phyloP scores from a whole-genome alignment of 2,797 vertebrate species.

The Emydoidea blandingii region DNA sequence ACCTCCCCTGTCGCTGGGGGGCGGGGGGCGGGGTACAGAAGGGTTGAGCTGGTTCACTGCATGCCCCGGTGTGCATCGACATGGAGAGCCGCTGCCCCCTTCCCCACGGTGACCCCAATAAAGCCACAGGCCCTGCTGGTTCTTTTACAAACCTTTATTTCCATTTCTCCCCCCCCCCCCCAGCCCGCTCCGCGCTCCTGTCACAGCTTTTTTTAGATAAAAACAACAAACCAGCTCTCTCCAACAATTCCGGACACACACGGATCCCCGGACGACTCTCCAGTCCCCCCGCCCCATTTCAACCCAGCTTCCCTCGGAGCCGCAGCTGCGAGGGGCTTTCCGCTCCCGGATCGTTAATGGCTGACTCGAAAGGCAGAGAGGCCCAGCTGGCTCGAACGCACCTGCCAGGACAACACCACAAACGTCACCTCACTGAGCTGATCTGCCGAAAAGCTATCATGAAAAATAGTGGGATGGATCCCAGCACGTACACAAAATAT shows the following conservation, averaged over 20 bases:
- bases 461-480: not conserved
- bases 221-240: not conserved
- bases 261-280: not conserved
- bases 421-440: not conserved
- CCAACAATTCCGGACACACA: not conserved
- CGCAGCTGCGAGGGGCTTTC: not conserved
- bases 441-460: not conserved
- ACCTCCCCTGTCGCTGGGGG: not conserved
- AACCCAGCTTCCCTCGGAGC: not conserved
- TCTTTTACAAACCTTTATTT: slow-evolving; percentile 69
- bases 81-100: not conserved
- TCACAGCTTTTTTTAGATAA: not conserved
- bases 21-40: no score
- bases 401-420: not conserved
- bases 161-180: not conserved
- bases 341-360: not conserved
- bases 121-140: accelerated
- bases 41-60: not conserved
- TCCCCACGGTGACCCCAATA: accelerated
- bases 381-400: not conserved
- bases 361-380: not conserved
- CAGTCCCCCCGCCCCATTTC: not conserved
- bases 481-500: slow-evolving; percentile 6
- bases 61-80: no score
- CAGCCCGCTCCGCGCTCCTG: not conserved